Conservation (phyloP, 2,113 vertebrate genomes). For the Hystrix brachyura region DNA sequence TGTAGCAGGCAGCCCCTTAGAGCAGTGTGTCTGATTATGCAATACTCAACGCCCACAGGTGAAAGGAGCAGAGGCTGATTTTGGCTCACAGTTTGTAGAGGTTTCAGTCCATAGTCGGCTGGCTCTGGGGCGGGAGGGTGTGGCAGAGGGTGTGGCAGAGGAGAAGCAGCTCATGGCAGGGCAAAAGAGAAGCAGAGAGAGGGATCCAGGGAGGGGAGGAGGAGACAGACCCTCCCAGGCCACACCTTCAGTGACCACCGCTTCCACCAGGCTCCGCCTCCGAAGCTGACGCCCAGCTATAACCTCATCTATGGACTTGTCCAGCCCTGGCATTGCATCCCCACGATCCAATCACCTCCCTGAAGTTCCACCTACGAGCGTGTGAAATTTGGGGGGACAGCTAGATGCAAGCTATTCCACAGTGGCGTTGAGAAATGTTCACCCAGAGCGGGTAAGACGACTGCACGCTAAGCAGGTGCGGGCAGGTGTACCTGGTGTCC, state of each 20-base stretch:
- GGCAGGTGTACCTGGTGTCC: not conserved
- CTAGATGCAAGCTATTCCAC: not conserved
- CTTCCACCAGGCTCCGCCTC: not conserved
- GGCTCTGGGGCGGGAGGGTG: not conserved
- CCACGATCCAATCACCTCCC: not conserved
- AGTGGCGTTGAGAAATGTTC: not conserved
- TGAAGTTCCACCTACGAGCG: not conserved
- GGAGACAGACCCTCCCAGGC: too few relatives aligned
- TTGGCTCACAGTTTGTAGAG: not conserved
- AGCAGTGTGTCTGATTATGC: rapidly evolving
- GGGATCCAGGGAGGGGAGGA: too few relatives aligned
- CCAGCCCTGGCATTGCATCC: not conserved
- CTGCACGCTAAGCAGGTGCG: too few relatives aligned
- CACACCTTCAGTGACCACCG: too few relatives aligned
- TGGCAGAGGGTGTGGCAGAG: not conserved
- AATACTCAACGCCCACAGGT: not conserved
- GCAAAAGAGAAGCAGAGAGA: not conserved
- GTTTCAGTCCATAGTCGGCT: not conserved
- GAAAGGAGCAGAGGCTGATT: not conserved
- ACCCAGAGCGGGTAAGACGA: not conserved
- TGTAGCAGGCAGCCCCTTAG: rapidly evolving
- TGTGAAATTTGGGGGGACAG: not conserved
- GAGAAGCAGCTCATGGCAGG: not conserved
- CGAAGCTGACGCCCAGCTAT: too few relatives aligned
- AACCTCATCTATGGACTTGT: not conserved